Evolutionary conservation across 2,888 invertebrate species (phyloP), one percentile per base, ranked within the genome.

Genomic region (Amphimallon solstitiale): DNA sequence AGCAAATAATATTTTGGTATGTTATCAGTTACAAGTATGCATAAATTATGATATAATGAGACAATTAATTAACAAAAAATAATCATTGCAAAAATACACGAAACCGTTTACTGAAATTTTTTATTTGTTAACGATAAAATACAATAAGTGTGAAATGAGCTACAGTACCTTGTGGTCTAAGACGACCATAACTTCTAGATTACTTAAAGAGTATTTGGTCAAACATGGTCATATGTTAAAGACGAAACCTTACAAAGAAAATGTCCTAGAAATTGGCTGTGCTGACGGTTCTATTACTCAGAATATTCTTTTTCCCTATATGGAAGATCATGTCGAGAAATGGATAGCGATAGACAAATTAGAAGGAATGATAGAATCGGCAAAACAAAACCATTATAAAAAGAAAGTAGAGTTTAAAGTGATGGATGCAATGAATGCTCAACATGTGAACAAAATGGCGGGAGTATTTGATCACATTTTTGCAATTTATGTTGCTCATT

Each of bases 181-280:
- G 7, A 45, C 43, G 5, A 45, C 6, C n/a, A 1, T 14, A 15
- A 15, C 17, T 45, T 3, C 7, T 6, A 15, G 2, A 19, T 45
- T 45, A 45, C 1, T 29, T 1, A 5, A 5, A 45, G 7, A 14
- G 6, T 17, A 45, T 14, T 15, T 45, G 6, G n/a, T 14, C 9
- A 34, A 51, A 14, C 9, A 51, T 15, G 15, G 34, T 6, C 35
- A 35, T 10, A 6, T 34, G 1, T 14, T 51, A 35, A 51, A 35
- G 17, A 34, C 15, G 51, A 34, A 15, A 35, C 1, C 7, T 51
- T 35, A 34, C 15, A 35, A 51, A 15, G 56, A 62, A 29, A 15
- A 29, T 23, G 38, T 49, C 1, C 35, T 62, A 10, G 62, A 62
- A n/a, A 23, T 51, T 6, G 62, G 62, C 23, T 62, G 62, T 14